Evolutionary conservation across 2,797 vertebrate species (phyloP), one percentile per base, ranked within the genome.

Genomic region (Hoplostethus atlanticus): DNA sequence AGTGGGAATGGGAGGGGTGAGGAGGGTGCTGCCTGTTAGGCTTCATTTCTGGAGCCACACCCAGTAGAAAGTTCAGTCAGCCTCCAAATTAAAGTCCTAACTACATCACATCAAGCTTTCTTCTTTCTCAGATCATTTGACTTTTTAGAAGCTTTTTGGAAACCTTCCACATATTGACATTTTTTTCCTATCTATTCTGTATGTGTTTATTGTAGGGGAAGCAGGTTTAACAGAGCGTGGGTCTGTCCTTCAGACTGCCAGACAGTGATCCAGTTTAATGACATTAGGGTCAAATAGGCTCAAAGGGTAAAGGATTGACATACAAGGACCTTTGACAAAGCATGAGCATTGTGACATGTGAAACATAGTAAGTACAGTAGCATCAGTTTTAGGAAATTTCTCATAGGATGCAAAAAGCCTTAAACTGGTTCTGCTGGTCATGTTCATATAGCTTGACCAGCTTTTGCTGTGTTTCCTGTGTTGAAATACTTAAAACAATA

Each of bases 271-370:
- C 16, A 51, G 36, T 80, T 82, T 17, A 71, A 73, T 85, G 87
- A 91, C 53, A 78, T 90, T 80, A 90, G 50, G 63, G 71, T 89
- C 72, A 87, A 89, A 89, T 71, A 82, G 82, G 88, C 88, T 89
- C 87, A 91, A 64, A 17, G 1, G 28, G 64, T 17, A 60, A 71
- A 48, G 76, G 84, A 86, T 73, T 77, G 79, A 71, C 66, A 72
- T 68, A 66, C 34, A 40, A 40, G 54, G 46, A 65, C 3, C 52
- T 66, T 52, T 65, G 64, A 55, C 76, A 68, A 67, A 71, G 15
- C 15, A 21, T 13, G n/a, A 21, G 17, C 30, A 51, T 7, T 2
- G 53, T 70, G 51, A 75, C 68, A 61, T 5, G 51, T 50, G 62
- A 55, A 42, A 42, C 31, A 68, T 48, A n/a, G 40, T 47, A 25